Base-by-base conservation (phyloP, 2,113 vertebrate genomes). In the Petromus typicus region DNA sequence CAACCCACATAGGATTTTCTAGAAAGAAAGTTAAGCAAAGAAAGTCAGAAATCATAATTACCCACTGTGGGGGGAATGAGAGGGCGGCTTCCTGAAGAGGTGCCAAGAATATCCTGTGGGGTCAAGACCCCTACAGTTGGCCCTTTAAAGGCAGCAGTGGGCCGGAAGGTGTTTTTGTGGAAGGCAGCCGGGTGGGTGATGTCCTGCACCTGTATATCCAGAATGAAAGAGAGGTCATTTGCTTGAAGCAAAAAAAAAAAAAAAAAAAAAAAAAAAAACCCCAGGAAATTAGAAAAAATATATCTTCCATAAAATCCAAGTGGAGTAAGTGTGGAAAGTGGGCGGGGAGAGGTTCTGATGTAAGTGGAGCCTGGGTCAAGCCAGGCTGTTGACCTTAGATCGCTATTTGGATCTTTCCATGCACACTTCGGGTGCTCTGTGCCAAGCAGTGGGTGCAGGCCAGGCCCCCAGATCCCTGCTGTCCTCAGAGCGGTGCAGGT, bases 331-430 rank as follows among this genome's bases (percentile, higher is more conserved):
- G 0, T 69, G 51, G 37, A 18, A 23, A 54, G 27, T 11, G 14
- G 11, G 30, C 27, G 27, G 40, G 64, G 27, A 34, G 14, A 66
- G 27, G 48, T 23, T 66, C 37, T 23, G 16, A 37, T 27, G 25
- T 64, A 80, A 57, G 30, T 13, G 59, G 48, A 40, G 9, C 18
- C n/a, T 17, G 11, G 11, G 37, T 23, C 2, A 16, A 7, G 45
- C 16, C 20, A 45, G 34, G 2, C 34, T 27, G 32, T 20, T 61
- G n/a, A 3, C 43, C 20, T 75, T 23, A 2, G 4, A 2, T 3
- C 0, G 6, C 51, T 63, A 2, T 14, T 20, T 8, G 51, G 40
- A 43, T 30, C 34, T 45, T 37, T 37, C 1, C 25, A 0, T 17
- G 45, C 0, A 0, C 10, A 8, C 71, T 48, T 32, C 5, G 32